These are phyloP conservation scores for Oegoconia quadripuncta DNA, from an alignment of 2,888 invertebrate genomes.

Conservation along the genomic window DNA sequence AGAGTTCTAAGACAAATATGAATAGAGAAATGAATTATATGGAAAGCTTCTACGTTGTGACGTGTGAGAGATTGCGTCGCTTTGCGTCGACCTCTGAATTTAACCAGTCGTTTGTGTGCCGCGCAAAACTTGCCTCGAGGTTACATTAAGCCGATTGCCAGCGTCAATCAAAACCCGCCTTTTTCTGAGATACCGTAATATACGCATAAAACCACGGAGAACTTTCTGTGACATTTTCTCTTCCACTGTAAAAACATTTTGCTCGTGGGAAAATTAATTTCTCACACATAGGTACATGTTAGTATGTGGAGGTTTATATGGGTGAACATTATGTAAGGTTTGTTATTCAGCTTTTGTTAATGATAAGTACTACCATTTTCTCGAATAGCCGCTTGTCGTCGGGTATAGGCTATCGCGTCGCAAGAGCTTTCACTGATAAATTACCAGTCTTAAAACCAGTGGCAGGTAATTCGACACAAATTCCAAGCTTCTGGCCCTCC, in stretches of 20 bases:
- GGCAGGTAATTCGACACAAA: slow-evolving; percentile 81
- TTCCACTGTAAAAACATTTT: slow-evolving; percentile 24
- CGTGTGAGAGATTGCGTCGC: slow-evolving; percentile 75
- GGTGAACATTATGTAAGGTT: background rate
- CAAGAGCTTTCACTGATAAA: slow-evolving; percentile 75
- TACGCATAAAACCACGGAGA: slow-evolving; percentile 39
- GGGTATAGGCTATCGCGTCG: slow-evolving; percentile 49
- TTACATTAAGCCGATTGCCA: slow-evolving; percentile 77
- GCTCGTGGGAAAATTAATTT: background rate
- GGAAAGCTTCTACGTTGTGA: slow-evolving; percentile 71
- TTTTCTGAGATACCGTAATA: slow-evolving; percentile 60
- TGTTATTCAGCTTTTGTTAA: background rate
- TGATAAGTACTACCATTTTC: slow-evolving; percentile 52
- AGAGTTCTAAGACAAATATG: slow-evolving; percentile 74
- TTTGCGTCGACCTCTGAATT: slow-evolving; percentile 76
- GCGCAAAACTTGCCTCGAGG: slow-evolving; percentile 73
- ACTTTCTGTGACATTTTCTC: slow-evolving; percentile 45
- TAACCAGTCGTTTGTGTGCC: slow-evolving; percentile 72
- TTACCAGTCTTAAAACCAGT: slow-evolving; percentile 80
- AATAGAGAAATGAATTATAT: slow-evolving; percentile 76
- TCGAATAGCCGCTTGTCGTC: slow-evolving; percentile 43
- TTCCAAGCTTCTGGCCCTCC: slow-evolving; percentile 58
- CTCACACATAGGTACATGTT: background rate
- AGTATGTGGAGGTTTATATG: background rate
- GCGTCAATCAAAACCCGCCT: slow-evolving; percentile 75